phyloP scores from a whole-genome alignment of 1,140 invertebrate species.

The Halyomorpha halys region DNA sequence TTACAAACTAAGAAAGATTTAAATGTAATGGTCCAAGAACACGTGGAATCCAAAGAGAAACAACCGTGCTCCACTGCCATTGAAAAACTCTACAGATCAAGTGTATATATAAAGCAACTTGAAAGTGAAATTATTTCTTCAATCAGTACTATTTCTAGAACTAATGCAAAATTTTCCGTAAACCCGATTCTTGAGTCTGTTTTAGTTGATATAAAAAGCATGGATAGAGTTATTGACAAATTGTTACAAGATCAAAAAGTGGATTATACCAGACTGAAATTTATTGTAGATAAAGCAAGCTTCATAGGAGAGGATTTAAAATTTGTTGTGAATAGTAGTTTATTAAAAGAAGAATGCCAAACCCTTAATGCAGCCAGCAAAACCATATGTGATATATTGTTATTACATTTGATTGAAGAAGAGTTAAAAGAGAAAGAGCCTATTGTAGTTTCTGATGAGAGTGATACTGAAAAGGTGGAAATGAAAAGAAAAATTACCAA shows the following conservation, averaged over 20 bases:
- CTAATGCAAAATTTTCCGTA: neutral
- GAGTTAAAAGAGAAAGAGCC: neutral
- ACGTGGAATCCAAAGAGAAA: no score
- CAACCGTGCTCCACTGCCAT: no score
- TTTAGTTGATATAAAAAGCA: conserved; percentile 7
- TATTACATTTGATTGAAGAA: neutral
- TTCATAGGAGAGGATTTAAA: conserved; percentile 9
- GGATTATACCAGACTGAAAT: neutral
- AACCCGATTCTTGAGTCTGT: conserved; percentile 1
- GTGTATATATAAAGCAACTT: neutral
- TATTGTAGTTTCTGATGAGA: conserved; percentile 10
- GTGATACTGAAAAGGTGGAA: conserved; percentile 2
- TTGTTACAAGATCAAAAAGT: neutral
- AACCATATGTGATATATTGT: neutral
- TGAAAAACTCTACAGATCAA: neutral
- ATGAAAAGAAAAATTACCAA: neutral
- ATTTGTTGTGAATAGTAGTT: neutral
- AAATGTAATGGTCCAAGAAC: neutral
- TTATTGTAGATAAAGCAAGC: conserved; percentile 3
- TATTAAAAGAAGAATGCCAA: neutral
- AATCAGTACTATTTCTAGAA: conserved; percentile 3
- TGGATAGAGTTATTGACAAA: neutral
- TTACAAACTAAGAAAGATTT: conserved; percentile 22
- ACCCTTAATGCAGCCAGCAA: neutral
- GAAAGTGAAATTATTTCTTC: neutral